Evolutionary conservation across 2,113 vertebrate genomes (phyloP), one percentile per base, ranked within the genome.

Genomic region (Gopherus evgoodei): DNA sequence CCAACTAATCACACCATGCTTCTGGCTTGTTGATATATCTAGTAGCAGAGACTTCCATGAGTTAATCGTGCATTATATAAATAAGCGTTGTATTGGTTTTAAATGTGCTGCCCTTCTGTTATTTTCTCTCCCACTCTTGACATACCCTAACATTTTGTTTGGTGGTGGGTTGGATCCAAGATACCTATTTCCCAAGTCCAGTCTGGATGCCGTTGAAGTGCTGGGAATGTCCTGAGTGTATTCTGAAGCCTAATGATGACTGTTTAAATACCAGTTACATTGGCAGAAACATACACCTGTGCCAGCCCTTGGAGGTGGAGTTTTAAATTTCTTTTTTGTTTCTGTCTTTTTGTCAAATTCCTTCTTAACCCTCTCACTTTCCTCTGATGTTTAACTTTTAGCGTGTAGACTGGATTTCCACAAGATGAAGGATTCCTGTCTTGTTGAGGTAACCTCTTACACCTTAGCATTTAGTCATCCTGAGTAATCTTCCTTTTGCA

Each of bases 41-140:
- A 72, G 62, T 69, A 35, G 35, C 35, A 69, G 62, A 69, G 16
- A n/a, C 31, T 65, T n/a, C 62, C 62, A 65, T 17, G 14, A 7
- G 31, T n/a, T 69, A 69, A 65, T 69, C 35, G 11, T 9, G 1
- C 35, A 11, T 5, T 69, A 69, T 69, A 8, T 38, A 69, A 38
- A 22, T 38, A 38, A 38, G 19, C 38, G 35, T 3, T 17, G 13
- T 1, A 0, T 78, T 4, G 11, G 56, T 19, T 72, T 0, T 0
- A 19, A 87, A 79, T 84, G 16, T 84, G 38, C 47, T 29, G 59
- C 44, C 69, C 65, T 25, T 29, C 57, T 3, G 2, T 0, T 6
- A 5, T 54, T 8, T 57, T 27, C 35, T 11, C 35, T 1, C 5
- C 2, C 27, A 0, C 17, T 59, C 47, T 6, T 72, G 35, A 76